These are phyloP conservation scores for Clivina fossor DNA, from an alignment of 2,888 invertebrate species.

Conservation along the genomic window DNA sequence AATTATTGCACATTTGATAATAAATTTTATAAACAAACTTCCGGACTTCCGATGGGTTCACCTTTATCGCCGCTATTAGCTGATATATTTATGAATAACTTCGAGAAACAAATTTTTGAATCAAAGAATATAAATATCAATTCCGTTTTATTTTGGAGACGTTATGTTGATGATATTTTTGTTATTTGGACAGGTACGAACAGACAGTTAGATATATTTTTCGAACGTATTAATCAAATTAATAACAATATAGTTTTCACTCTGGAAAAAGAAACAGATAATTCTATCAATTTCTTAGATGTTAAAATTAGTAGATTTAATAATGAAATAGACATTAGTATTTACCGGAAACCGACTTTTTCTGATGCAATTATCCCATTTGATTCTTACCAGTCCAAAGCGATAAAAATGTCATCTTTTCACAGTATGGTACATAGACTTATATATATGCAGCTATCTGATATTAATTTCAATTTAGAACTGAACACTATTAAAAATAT, in stretches of 20 bases:
- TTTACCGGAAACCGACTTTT: slow-evolving; percentile 1
- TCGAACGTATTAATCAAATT: background rate
- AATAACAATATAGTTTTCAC: slow-evolving; percentile 9
- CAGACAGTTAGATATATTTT: slow-evolving; percentile 7
- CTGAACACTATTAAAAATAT: slow-evolving; percentile 4
- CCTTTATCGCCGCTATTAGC: slow-evolving; percentile 11
- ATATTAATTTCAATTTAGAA: background rate
- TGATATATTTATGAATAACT: slow-evolving; percentile 23
- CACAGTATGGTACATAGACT: slow-evolving; percentile 1
- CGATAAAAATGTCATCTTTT: slow-evolving; percentile 1
- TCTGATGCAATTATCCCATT: background rate
- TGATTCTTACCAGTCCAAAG: background rate
- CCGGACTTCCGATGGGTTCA: slow-evolving; percentile 20
- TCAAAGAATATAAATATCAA: slow-evolving; percentile 7
- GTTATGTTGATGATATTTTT: slow-evolving; percentile 27
- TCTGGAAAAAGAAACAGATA: slow-evolving; percentile 4
- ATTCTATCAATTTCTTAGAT: slow-evolving; percentile 5
- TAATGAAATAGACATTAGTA: background rate
- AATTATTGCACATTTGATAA: slow-evolving; percentile 21
- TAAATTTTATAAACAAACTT: slow-evolving; percentile 11
- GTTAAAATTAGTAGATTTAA: background rate
- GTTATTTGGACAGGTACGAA: slow-evolving; percentile 10
- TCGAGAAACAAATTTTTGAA: slow-evolving; percentile 10
- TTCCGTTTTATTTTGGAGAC: slow-evolving; percentile 2
- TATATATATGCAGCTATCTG: background rate